A percentile compares a stretch with the other conserved stretches of the same genome.
These are phyloP conservation scores for Drosophila varians DNA, from an alignment of 1,140 invertebrate genomes.

Conservation along the genomic window DNA sequence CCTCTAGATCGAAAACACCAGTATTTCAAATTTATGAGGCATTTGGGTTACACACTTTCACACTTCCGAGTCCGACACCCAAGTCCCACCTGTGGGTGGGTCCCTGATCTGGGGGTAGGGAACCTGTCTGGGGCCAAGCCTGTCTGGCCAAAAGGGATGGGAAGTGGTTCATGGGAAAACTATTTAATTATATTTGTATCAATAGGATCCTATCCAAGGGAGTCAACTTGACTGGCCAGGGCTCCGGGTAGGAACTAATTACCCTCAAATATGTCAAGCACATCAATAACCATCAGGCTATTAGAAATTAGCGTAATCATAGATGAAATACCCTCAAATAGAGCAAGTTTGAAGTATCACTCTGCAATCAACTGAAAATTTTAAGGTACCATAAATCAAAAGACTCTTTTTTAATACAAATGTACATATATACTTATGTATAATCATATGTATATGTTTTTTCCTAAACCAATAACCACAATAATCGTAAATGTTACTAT, in stretches of 20 bases:
- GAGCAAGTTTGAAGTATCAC: not conserved
- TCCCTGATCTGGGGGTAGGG: not conserved
- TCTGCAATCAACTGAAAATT: not conserved
- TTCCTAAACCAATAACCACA: not conserved
- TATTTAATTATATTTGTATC: slow-evolving; percentile 25
- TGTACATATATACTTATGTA: not conserved
- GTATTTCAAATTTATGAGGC: slow-evolving; percentile 15
- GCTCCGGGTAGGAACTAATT: slow-evolving; percentile 19
- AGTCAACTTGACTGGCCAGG: slow-evolving; percentile 15
- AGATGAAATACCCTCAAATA: not conserved
- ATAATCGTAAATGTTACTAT: not conserved
- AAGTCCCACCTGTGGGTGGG: slow-evolving; percentile 6
- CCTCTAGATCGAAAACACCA: slow-evolving; percentile 2
- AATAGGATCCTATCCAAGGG: slow-evolving; percentile 1
- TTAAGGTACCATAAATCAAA: not conserved
- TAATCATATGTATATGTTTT: not conserved
- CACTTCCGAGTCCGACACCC: not conserved
- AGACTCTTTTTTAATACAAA: not conserved
- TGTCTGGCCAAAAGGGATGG: not conserved
- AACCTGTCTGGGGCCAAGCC: not conserved
- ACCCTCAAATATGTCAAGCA: slow-evolving; percentile 12
- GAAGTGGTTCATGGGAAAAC: not conserved
- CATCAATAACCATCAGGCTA: slow-evolving; percentile 33
- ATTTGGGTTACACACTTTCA: not conserved
- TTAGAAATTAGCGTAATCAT: not conserved